These are phyloP conservation scores for Drosophila rubida DNA, from an alignment of 2,888 invertebrate genomes.

Conservation along the genomic window DNA sequence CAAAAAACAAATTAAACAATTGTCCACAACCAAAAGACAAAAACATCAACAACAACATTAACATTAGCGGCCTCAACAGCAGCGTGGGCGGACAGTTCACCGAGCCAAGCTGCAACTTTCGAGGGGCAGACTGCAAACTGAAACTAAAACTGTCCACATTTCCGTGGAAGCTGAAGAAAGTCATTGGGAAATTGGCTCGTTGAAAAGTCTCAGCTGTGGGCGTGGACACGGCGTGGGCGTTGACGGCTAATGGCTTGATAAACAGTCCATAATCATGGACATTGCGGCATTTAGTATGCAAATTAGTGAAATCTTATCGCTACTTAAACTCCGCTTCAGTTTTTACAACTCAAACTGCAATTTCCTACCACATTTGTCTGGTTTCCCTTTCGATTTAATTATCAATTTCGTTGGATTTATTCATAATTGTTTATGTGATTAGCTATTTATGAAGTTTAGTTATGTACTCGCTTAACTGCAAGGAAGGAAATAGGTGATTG, in stretches of 20 bases:
- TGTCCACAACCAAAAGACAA: conserved; percentile 14
- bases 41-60: conserved; percentile 12
- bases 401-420: neutral
- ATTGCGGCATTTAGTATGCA: conserved; percentile 41
- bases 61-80: neutral
- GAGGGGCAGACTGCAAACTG: neutral
- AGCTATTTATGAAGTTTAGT: neutral
- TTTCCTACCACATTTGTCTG: neutral
- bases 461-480: neutral
- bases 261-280: conserved; percentile 34
- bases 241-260: conserved; percentile 48
- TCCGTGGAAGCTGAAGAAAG: conserved; percentile 27
- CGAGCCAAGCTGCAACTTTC: conserved; percentile 20
- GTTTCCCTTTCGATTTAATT: neutral
- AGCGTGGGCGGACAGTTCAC: conserved; percentile 27
- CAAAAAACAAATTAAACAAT: conserved; percentile 32
- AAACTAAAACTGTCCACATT: conserved; percentile 5
- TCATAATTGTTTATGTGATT: neutral
- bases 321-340: conserved; percentile 37
- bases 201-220: conserved; percentile 12
- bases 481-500: neutral
- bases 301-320: conserved; percentile 47
- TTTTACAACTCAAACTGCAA: conserved; percentile 7
- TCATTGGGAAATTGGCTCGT: conserved; percentile 2
- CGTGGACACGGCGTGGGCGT: conserved; percentile 46